A percentile compares a stretch with the other conserved stretches of the same genome.
These are phyloP conservation scores for Trichomalopsis sarcophagae DNA, from an alignment of 1,140 invertebrate species.

Conservation along the genomic window DNA sequence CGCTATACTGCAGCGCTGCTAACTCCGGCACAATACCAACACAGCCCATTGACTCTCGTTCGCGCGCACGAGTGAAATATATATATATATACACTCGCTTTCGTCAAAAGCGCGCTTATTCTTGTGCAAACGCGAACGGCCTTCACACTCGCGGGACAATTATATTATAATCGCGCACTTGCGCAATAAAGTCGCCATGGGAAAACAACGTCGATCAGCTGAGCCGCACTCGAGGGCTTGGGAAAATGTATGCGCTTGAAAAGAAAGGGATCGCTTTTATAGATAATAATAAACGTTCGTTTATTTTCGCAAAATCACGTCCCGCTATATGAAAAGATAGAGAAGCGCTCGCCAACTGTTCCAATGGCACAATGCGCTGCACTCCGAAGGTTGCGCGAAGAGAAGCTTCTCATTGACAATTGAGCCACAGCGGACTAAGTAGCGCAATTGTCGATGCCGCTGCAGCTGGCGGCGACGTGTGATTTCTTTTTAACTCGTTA, in stretches of 20 bases:
- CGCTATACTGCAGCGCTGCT: not conserved
- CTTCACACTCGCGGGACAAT: not conserved
- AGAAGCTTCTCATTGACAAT: constrained; percentile 16
- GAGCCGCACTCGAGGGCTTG: too few species aligned
- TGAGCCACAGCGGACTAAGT: not conserved
- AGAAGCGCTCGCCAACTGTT: not conserved
- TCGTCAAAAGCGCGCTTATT: not conserved
- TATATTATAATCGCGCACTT: too few species aligned
- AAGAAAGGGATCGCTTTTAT: too few species aligned
- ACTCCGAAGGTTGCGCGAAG: not conserved
- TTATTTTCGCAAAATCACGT: too few species aligned
- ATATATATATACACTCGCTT: not conserved
- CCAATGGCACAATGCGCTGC: not conserved
- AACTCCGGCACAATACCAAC: not conserved
- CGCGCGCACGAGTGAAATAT: not conserved
- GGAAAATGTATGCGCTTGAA: too few species aligned
- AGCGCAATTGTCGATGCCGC: constrained; percentile 4
- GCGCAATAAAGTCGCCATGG: not conserved
- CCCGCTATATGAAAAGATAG: not conserved
- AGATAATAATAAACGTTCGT: too few species aligned
- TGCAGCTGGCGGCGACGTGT: not conserved
- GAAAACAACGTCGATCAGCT: too few species aligned
- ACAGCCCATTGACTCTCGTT: not conserved
- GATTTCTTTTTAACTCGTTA: not conserved
- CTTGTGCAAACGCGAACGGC: not conserved